Base-by-base conservation (phyloP, 1,140 invertebrate genomes). In the Hermatobates lingyangjiaoensis region DNA sequence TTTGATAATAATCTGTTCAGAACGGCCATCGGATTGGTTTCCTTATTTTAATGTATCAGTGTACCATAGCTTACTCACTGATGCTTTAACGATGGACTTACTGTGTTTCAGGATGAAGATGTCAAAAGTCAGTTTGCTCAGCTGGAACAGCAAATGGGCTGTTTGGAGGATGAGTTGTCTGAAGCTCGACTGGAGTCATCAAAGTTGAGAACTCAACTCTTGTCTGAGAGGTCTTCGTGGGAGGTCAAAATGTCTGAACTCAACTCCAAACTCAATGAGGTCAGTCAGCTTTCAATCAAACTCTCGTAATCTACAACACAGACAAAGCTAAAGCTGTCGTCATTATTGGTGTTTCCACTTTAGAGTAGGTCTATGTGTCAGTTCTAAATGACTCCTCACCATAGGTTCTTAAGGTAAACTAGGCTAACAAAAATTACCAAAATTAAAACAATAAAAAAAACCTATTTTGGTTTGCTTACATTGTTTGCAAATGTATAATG, bases 181-280 rank as follows among this genome's bases (percentile, higher is more conserved):
- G 87, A 91, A 62, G 72, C 84, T 0, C 73, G 81, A 53, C 62
- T 91, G 12, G 83, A 90, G 59, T 71, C 77, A 48, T 87, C 87
- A 4, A 83, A 87, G 61, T 68, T 90, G 3, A 87, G 88, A 63
- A 91, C 88, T 2, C 87, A 92, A 67, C 71, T 91, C 2, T 79
- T 91, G 2, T 88, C 87, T 7, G 87, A 94, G 65, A 78, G 83
- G 54, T 87, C 88, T 7, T 76, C 78, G 1, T 87, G 80, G 66
- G 87, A 94, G 66, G 81, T 96, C 1, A 86, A 87, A 62, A 68
- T 87, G 18, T 81, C 87, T 0, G 87, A 94, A 67, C 75, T 92
- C 70, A 86, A 87, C 59, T 92, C 90, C 1, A 80, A 81, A 62
- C 75, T 94, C 4, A 95, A 95, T 64, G 88, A 95, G 75, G 83